Conservation (phyloP, 2,797 vertebrate species). For the Lates japonicus region DNA sequence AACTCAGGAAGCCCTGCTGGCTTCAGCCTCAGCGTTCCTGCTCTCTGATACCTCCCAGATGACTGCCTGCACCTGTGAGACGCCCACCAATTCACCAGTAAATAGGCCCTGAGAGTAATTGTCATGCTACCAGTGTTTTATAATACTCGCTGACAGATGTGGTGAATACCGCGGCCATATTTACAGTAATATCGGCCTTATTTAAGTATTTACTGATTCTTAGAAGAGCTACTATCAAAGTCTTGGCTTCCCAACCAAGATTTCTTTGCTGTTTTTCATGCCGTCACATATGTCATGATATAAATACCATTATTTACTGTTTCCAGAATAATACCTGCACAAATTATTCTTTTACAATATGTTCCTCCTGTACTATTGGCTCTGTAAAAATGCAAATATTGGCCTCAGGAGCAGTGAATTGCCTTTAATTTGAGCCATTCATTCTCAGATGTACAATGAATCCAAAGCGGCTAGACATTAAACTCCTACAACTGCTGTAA, state of each 20-base stretch:
- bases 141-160: conserved; percentile 47
- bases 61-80: conserved; percentile 61
- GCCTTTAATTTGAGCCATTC: conserved; percentile 50
- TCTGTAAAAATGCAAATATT: conserved; percentile 55
- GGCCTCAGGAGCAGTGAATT: conserved; percentile 39
- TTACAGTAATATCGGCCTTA: conserved; percentile 9
- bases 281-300: conserved; percentile 8
- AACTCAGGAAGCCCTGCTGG: conserved; percentile 40
- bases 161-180: conserved; percentile 25
- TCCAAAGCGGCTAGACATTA: conserved; percentile 45
- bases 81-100: conserved; percentile 25
- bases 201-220: conserved; percentile 27
- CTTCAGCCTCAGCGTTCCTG: conserved; percentile 49
- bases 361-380: conserved; percentile 51
- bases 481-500: conserved; percentile 65
- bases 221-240: conserved; percentile 16
- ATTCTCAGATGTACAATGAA: conserved; percentile 55
- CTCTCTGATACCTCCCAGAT: conserved; percentile 43
- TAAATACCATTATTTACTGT: conserved; percentile 31
- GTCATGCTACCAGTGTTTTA: conserved; percentile 48
- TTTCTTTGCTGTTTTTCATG: conserved; percentile 34
- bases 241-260: conserved; percentile 11
- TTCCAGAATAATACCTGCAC: conserved; percentile 39
- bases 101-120: conserved; percentile 36
- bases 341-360: conserved; percentile 43